Percentiles rank a stretch among this genome's conserved stretches.
These are phyloP conservation scores for Enteromius mattozi DNA, from an alignment of 2,797 vertebrate species.

Conservation along the genomic window DNA sequence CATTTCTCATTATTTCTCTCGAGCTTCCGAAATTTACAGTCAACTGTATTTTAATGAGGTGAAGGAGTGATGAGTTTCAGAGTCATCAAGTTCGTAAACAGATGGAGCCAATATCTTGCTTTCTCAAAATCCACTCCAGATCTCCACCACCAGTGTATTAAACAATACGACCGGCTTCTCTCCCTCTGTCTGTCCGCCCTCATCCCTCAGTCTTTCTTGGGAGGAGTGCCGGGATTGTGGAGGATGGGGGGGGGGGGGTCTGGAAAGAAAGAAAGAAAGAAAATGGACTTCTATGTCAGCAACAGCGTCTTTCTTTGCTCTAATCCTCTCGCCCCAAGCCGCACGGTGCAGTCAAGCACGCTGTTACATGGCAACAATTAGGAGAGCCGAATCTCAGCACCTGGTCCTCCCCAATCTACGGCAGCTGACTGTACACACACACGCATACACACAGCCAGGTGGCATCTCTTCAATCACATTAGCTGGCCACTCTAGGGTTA, in stretches of 20 bases:
- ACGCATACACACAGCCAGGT: conserved; percentile 78
- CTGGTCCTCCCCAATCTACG: conserved; percentile 80
- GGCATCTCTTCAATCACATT: conserved; percentile 87
- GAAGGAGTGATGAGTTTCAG: conserved; percentile 32
- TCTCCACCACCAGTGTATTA: conserved; percentile 60
- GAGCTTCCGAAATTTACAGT: neutral
- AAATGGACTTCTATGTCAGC: conserved; percentile 75
- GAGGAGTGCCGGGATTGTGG: conserved; percentile 23
- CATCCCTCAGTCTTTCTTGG: conserved; percentile 24
- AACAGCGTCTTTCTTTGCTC: conserved; percentile 69
- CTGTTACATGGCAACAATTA: conserved; percentile 85
- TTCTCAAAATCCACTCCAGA: conserved; percentile 59
- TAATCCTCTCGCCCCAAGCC: conserved; percentile 78
- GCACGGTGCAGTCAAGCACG: conserved; percentile 79
- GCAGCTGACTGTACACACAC: conserved; percentile 81
- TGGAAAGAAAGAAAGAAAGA: conserved; percentile 66
- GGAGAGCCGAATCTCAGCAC: conserved; percentile 78
- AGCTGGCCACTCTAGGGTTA: conserved; percentile 87
- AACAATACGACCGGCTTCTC: conserved; percentile 50
- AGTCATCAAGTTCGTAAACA: conserved; percentile 53
- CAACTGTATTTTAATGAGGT: conserved; percentile 17
- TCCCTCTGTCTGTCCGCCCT: conserved; percentile 43
- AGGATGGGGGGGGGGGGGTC: conserved; percentile 29
- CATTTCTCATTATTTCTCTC: neutral
- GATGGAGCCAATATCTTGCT: conserved; percentile 56